phyloP scores from a whole-genome alignment of 1,140 invertebrate genomes.

The Babylonia areolata region DNA sequence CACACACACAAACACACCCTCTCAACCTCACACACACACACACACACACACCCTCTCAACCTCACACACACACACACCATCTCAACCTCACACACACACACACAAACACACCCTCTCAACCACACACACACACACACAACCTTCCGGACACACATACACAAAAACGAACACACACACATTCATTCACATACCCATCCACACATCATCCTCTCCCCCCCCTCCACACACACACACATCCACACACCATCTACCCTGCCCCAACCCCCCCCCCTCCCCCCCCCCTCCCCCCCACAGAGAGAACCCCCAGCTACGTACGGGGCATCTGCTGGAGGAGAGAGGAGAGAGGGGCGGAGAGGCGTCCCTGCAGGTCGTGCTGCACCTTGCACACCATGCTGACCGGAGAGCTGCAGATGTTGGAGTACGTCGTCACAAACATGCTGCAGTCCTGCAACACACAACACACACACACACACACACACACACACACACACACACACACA shows the following conservation, averaged over 20 bases:
- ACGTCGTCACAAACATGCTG: slow-evolving; percentile 89
- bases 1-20: too few relatives aligned
- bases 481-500: neutral
- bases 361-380: slow-evolving; percentile 1
- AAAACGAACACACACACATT: neutral
- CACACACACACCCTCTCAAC: too few relatives aligned
- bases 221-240: neutral
- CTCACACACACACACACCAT: too few relatives aligned
- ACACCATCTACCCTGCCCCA: too few relatives aligned
- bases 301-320: neutral
- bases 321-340: neutral
- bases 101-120: neutral
- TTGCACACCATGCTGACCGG: slow-evolving; percentile 42
- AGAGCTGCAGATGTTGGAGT: slow-evolving; percentile 79
- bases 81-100: neutral
- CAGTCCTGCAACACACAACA: slow-evolving; percentile 80
- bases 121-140: neutral
- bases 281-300: too few relatives aligned
- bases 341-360: neutral
- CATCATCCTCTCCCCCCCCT: too few relatives aligned
- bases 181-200: neutral
- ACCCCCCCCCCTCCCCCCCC: too few relatives aligned
- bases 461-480: slow-evolving; percentile 13
- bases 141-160: neutral
- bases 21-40: too few relatives aligned